A percentile compares a stretch with the other conserved stretches of the same genome.
These are phyloP conservation scores for Akabosia matsudoensis DNA, from an alignment of 1,140 invertebrate species.

Conservation along the genomic window DNA sequence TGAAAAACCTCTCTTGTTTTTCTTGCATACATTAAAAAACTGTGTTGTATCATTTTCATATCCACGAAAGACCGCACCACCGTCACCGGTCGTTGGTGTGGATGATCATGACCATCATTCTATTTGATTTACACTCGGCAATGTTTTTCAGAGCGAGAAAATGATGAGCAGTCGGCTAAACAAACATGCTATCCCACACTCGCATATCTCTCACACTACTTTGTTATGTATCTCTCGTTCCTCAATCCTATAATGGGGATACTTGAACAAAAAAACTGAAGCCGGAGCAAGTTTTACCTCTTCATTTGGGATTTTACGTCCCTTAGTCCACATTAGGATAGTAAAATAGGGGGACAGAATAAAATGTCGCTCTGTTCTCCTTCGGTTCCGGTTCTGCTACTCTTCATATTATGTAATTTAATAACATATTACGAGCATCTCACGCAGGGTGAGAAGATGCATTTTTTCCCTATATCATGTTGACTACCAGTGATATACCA, in stretches of 20 bases:
- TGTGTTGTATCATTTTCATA: background rate
- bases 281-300: background rate
- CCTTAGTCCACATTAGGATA: background rate
- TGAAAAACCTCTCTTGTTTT: background rate
- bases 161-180: no score
- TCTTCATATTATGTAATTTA: slow-evolving; percentile 20
- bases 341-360: background rate
- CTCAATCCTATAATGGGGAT: background rate
- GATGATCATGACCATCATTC: background rate
- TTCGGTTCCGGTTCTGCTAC: background rate
- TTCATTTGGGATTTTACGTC: background rate
- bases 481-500: no score
- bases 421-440: slow-evolving; percentile 17
- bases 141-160: no score
- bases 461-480: background rate
- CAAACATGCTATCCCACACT: background rate
- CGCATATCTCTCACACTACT: background rate
- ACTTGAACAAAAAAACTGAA: background rate
- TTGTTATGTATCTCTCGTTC: slow-evolving; percentile 9
- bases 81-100: background rate
- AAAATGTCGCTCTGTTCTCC: background rate
- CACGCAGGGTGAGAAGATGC: background rate
- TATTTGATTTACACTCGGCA: no score
- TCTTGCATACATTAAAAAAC: background rate
- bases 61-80: background rate